Conservation (phyloP, 2,797 vertebrate genomes). For the Sebastes cheni region DNA sequence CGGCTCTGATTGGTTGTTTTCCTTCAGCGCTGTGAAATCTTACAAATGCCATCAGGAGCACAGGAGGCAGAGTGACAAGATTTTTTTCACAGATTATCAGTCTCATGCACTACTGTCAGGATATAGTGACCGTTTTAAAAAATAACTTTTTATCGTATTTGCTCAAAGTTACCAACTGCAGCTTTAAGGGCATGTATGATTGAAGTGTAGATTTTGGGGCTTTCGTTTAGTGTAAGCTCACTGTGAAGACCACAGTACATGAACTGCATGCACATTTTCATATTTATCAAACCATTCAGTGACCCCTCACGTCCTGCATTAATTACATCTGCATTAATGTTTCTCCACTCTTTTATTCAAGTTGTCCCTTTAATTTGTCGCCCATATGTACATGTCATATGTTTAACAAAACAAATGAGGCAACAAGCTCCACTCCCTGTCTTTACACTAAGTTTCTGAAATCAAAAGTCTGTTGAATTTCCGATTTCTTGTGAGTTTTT, state of each 20-base stretch:
- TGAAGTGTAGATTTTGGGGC: neutral
- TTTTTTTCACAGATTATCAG: too few relatives aligned
- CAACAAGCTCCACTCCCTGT: neutral
- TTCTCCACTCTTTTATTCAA: neutral
- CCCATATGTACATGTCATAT: neutral
- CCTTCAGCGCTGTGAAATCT: too few relatives aligned
- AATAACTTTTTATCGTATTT: too few relatives aligned
- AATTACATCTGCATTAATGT: neutral
- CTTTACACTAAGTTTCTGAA: neutral
- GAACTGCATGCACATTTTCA: neutral
- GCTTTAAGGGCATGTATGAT: neutral
- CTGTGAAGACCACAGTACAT: neutral
- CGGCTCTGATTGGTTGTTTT: too few relatives aligned
- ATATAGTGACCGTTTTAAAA: too few relatives aligned
- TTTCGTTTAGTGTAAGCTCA: neutral
- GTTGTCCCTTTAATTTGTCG: neutral
- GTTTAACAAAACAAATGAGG: neutral
- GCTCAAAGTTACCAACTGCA: neutral
- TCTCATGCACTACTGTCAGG: too few relatives aligned
- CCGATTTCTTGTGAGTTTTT: neutral
- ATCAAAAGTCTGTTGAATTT: neutral
- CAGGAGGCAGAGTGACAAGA: too few relatives aligned
- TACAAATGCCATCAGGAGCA: too few relatives aligned
- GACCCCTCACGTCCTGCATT: neutral
- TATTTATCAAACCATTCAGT: neutral